Percentiles rank a stretch among this genome's conserved stretches.
Evolutionary conservation across 1,140 invertebrate genomes (phyloP).

Genomic region (Leptinotarsa lineolata): DNA sequence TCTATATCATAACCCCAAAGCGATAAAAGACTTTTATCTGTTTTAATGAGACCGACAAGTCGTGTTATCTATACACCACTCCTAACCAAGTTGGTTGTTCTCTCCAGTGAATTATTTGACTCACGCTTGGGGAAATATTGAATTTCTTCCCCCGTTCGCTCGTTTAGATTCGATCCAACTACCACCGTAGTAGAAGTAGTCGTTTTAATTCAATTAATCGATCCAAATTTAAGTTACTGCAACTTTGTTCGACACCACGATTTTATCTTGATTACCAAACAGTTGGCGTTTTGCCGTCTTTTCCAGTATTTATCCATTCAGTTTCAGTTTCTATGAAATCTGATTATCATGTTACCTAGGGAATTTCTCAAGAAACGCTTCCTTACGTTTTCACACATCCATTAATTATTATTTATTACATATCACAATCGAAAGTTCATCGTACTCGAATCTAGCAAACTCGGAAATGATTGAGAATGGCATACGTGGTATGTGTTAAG

Average conservation of each 20-base stretch:
- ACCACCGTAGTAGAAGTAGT: not conserved
- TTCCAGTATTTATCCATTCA: not conserved
- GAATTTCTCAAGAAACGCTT: not conserved
- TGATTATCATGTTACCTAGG: not conserved
- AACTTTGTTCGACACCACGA: not conserved
- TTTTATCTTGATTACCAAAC: not conserved
- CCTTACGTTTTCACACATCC: not conserved
- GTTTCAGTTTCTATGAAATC: not conserved
- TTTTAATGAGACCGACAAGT: not conserved
- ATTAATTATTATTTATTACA: not conserved
- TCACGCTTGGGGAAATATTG: not conserved
- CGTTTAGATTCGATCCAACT: not conserved
- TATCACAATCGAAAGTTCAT: not conserved
- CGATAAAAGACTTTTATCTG: not conserved
- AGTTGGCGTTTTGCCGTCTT: not conserved
- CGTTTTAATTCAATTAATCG: slow-evolving; percentile 7
- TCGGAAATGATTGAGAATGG: not conserved
- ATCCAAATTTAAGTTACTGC: slow-evolving; percentile 1
- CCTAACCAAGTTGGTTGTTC: not conserved
- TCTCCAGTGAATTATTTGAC: not conserved
- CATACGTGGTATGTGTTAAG: too few species aligned
- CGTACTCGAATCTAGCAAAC: not conserved
- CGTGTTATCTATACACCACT: not conserved
- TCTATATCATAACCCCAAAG: not conserved
- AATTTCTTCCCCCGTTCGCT: slow-evolving; percentile 7